Base-by-base conservation (phyloP, 1,140 invertebrate species). In the Conus betulinus region DNA sequence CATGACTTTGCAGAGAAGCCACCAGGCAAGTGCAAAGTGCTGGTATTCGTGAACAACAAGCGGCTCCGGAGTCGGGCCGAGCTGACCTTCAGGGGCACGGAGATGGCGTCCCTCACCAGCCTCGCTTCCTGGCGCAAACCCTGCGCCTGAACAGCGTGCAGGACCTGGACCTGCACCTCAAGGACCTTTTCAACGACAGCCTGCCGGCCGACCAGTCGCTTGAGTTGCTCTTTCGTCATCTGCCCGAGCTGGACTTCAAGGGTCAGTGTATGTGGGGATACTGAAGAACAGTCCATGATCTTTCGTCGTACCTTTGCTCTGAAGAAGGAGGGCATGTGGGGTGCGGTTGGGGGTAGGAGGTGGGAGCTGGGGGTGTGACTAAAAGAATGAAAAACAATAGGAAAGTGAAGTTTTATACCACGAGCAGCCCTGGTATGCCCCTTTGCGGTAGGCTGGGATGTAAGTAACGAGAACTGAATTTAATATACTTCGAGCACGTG, bases 161-260 rank as follows among this genome's bases (percentile, higher is more conserved):
- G 53, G 91, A 71, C 20, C 39, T 92, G 20, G 91, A 92, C 85
- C 13, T 60, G 27, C 87, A 85, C 27, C 88, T 92, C n/a, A 85
- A 78, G 23, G 85, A 89, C 39, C 81, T 87, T 10, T 91, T 90
- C 60, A 86, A 87, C 79, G 15, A 25, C 39, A 81, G 39, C 20
- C 51, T 81, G 39, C 79, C 79, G 11, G 39, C 79, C 23, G 79
- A 81, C 79, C 39, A 51, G 13, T 10, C 10, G 3, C 79, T 81
- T 3, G 39, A 53, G 23, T 3, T 53, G 51, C 27, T 81, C 51
- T 55, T 81, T 25, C 55, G 57, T 10, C 90, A 87, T 84, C 13
- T 89, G 2, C 88, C 90, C 10, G 53, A 71, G 20, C 57, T 17
- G 0, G 90, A 89, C 60, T n/a, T 60, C 1, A 84, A 11, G 5